Evolutionary conservation across 1,140 invertebrate species (phyloP).

Genomic region (Temnothorax longispinosus): DNA sequence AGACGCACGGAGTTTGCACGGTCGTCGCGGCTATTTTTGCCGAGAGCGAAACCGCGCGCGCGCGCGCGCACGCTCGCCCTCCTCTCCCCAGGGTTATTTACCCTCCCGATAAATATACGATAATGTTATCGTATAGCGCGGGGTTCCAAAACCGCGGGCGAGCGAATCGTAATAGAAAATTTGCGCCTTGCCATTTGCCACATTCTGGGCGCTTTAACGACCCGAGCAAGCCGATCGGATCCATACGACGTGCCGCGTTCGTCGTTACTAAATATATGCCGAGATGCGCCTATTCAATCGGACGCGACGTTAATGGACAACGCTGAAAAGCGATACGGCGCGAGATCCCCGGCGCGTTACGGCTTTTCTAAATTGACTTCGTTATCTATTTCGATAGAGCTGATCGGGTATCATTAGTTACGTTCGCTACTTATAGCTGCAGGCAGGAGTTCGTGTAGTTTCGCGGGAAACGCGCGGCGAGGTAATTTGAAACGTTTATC

Average conservation of each 20-base stretch:
- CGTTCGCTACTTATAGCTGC: slow-evolving; percentile 56
- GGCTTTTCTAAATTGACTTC: slow-evolving; percentile 63
- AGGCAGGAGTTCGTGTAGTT: slow-evolving; percentile 56
- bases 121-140: slow-evolving; percentile 74
- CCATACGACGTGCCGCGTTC: slow-evolving; percentile 74
- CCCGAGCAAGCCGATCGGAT: slow-evolving; percentile 58
- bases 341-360: slow-evolving; percentile 10
- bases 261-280: slow-evolving; percentile 78
- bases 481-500: slow-evolving; percentile 73
- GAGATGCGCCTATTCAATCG: slow-evolving; percentile 52
- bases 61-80: neutral
- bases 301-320: slow-evolving; percentile 9
- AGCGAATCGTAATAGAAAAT: slow-evolving; percentile 75
- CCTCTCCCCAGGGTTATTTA: slow-evolving; percentile 72
- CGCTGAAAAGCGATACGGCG: neutral
- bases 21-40: slow-evolving; percentile 63
- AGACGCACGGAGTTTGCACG: slow-evolving; percentile 19
- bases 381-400: slow-evolving; percentile 71
- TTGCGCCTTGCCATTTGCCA: slow-evolving; percentile 44
- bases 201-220: slow-evolving; percentile 76
- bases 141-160: slow-evolving; percentile 41
- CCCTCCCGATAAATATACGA: slow-evolving; percentile 78
- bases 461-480: neutral
- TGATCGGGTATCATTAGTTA: slow-evolving; percentile 68
- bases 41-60: slow-evolving; percentile 37